Evolutionary conservation across 2,113 vertebrate species (phyloP).

Genomic region (Pipa parva): DNA sequence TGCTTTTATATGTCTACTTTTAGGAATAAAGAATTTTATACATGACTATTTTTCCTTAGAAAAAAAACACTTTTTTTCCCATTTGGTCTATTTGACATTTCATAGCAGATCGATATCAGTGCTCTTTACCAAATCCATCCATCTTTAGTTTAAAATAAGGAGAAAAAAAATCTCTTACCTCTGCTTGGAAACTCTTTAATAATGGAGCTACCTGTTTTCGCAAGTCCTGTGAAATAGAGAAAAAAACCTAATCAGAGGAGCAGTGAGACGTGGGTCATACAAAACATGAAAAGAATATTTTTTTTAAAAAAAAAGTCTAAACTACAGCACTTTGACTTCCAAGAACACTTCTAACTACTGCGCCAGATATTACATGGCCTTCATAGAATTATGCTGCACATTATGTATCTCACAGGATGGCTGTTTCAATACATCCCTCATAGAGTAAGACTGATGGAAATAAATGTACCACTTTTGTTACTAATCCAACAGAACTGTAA

Average conservation of each 20-base stretch:
- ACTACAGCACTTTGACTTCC: no score
- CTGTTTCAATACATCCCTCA: conserved; percentile 30
- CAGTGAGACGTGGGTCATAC: no score
- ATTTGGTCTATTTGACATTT: no score
- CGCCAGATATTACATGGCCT: not conserved
- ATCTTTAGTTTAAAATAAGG: no score
- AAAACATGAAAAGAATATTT: no score
- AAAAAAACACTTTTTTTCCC: no score
- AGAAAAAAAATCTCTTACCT: conserved; percentile 83
- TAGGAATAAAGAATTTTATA: no score
- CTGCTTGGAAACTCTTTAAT: conserved; percentile 98
- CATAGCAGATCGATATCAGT: no score
- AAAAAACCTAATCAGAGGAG: not conserved
- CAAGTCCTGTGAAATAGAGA: conserved; percentile 77
- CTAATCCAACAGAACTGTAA: conserved; percentile 34
- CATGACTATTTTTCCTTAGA: no score
- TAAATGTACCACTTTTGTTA: conserved; percentile 37
- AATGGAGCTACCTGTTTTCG: conserved; percentile 96
- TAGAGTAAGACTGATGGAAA: conserved; percentile 29
- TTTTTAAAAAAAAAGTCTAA: not conserved
- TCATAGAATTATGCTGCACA: conserved; percentile 12
- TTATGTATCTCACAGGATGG: conserved; percentile 29
- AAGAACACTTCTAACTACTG: no score
- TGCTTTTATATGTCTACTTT: no score
- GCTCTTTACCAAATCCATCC: no score